Conservation (phyloP, 2,888 invertebrate genomes). For the Melinaea marsaeus region DNA sequence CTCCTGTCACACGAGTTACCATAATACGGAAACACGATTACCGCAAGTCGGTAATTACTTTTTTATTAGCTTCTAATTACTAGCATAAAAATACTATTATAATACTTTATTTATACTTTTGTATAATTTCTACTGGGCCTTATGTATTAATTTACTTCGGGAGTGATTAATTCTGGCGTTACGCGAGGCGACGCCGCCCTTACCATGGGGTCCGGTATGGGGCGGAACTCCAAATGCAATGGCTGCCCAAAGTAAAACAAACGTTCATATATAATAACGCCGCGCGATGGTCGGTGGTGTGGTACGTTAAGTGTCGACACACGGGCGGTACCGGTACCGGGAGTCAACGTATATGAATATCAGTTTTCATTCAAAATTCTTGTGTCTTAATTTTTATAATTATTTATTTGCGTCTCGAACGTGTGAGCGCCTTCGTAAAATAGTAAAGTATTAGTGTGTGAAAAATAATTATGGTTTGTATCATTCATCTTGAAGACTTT, state of each 20-base stretch:
- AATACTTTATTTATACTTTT: too few relatives aligned
- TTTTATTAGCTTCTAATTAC: too few relatives aligned
- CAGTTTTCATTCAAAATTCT: too few relatives aligned
- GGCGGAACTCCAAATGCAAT: conserved; percentile 56
- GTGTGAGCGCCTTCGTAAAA: too few relatives aligned
- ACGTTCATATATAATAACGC: neutral
- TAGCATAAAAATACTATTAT: too few relatives aligned
- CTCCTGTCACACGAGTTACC: conserved; percentile 42
- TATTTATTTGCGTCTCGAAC: too few relatives aligned
- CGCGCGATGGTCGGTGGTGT: too few relatives aligned
- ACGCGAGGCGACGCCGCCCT: conserved; percentile 37
- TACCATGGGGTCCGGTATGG: conserved; percentile 66
- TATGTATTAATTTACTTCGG: too few relatives aligned
- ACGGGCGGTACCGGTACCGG: too few relatives aligned
- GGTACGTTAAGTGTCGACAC: too few relatives aligned
- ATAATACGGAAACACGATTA: conserved; percentile 4
- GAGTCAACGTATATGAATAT: neutral
- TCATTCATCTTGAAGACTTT: neutral
- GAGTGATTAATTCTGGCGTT: conserved; percentile 12
- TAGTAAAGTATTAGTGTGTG: neutral
- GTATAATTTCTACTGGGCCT: too few relatives aligned
- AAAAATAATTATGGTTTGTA: neutral
- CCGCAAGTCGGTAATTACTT: neutral
- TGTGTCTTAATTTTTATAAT: too few relatives aligned
- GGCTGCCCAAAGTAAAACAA: conserved; percentile 34